Base-by-base conservation (phyloP, 2,797 vertebrate species). In the Phoeniculus purpureus region DNA sequence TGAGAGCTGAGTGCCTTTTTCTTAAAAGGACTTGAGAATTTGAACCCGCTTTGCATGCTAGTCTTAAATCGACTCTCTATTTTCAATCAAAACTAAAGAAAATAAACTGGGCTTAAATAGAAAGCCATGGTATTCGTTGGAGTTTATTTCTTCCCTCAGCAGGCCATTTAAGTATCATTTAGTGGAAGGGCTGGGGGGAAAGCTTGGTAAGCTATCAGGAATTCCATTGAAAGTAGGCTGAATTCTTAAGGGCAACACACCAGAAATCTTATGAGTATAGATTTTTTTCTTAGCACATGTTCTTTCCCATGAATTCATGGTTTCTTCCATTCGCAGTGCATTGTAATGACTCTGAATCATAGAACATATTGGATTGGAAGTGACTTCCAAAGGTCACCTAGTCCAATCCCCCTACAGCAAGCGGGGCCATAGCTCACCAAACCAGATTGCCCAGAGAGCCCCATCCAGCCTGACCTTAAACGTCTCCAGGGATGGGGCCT, bases 161-260 rank as follows among this genome's bases (percentile, higher is more conserved):
- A 59, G 5, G 21, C 32, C 26, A 25, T 43, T 70, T 83, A 22
- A 32, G 34, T 29, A 32, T 62, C 51, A 50, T 67, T 58, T 10
- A 29, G 29, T 14, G 7, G 31, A 5, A 17, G 4, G 8, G 9
- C 17, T 7, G 6, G 1, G 0, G 1, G 1, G 3, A 15, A 29
- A 16, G 4, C 10, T 32, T 75, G 20, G 45, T 59, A 64, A 40
- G 25, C 16, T 48, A 5, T 59, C 3, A 14, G 48, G 37, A 75
- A 65, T 55, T 66, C 48, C 6, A 43, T 26, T 65, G 25, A 51
- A 55, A 76, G 48, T 65, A 10, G 25, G 23, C 7, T 55, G 71
- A 1, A 22, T 31, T 71, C 18, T 13, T 45, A 56, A 81, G 10
- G 34, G 29, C 20, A 72, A 22, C 2, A 6, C 68, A 51, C 64